phyloP scores from a whole-genome alignment of 2,113 vertebrate genomes.

The Pachyramphus minor region DNA sequence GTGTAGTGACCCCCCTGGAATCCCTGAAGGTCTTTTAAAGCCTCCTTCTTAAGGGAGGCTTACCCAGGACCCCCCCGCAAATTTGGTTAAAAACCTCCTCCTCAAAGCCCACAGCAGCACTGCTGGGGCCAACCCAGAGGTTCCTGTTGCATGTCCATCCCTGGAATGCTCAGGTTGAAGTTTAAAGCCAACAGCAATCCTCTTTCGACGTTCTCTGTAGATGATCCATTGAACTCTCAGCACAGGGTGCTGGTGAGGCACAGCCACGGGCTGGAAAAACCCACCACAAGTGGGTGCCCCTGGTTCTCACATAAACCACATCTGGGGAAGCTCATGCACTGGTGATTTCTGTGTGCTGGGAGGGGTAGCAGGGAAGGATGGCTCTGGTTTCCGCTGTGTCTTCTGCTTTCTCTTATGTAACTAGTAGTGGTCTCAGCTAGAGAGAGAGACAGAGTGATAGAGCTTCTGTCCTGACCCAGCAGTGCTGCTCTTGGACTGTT shows the following conservation, averaged over 20 bases:
- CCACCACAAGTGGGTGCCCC: accelerated
- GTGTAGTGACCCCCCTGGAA: not conserved
- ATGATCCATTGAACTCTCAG: not conserved
- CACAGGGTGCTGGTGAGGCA: not conserved
- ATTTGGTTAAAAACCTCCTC: not conserved
- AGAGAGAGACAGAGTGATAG: not conserved
- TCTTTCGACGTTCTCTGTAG: not conserved
- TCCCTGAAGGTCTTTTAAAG: not conserved
- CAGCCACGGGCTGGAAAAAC: not conserved
- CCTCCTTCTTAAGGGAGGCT: not conserved
- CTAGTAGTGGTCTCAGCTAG: not conserved
- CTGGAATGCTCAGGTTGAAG: not conserved
- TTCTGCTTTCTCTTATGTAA: not conserved
- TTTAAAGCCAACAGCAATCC: not conserved
- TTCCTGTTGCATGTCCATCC: not conserved
- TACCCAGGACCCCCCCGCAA: accelerated
- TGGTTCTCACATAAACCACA: not conserved
- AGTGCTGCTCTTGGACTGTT: not conserved
- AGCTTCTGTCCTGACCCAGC: not conserved
- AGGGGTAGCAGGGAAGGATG: not conserved
- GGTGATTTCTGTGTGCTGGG: not conserved
- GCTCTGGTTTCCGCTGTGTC: not conserved
- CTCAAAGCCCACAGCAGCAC: not conserved
- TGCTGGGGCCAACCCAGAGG: not conserved
- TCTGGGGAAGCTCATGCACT: not conserved